Evolutionary conservation across 2,113 vertebrate species (phyloP).

Genomic region (Bubalus kerabau): DNA sequence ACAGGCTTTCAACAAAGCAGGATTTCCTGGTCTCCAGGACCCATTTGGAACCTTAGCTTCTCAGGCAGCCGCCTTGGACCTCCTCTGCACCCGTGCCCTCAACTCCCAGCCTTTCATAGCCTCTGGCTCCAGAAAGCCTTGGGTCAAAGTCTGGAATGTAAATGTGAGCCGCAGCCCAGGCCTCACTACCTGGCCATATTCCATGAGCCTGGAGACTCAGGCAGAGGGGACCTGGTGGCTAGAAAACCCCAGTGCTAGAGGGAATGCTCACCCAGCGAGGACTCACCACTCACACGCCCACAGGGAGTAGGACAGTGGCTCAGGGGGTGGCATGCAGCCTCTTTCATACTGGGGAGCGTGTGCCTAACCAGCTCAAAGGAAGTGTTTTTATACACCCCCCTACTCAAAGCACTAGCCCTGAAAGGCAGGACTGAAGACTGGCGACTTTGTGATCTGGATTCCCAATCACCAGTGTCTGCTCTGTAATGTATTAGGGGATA

Average conservation of each 20-base stretch:
- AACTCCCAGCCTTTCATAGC: not conserved
- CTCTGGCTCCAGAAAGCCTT: not conserved
- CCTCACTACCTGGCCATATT: not conserved
- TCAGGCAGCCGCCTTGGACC: too few relatives aligned
- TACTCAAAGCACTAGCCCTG: not conserved
- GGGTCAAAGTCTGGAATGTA: not conserved
- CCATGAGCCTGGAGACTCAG: not conserved
- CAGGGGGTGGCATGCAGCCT: too few relatives aligned
- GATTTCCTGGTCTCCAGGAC: not conserved
- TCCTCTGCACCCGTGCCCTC: not conserved
- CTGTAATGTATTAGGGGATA: too few relatives aligned
- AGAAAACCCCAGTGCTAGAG: not conserved
- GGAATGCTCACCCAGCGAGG: not conserved
- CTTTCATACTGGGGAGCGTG: not conserved
- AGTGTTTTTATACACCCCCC: not conserved
- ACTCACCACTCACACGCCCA: fast-evolving
- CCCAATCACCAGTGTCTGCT: not conserved
- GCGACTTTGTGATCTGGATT: not conserved
- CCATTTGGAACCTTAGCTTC: not conserved
- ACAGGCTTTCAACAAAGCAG: not conserved
- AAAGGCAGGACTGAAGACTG: not conserved
- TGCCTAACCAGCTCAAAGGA: not conserved
- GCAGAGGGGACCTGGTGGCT: not conserved
- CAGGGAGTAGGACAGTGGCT: not conserved
- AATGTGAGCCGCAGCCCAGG: not conserved